Evolutionary conservation across 2,113 vertebrate species (phyloP).

Genomic region (Neogale vison): DNA sequence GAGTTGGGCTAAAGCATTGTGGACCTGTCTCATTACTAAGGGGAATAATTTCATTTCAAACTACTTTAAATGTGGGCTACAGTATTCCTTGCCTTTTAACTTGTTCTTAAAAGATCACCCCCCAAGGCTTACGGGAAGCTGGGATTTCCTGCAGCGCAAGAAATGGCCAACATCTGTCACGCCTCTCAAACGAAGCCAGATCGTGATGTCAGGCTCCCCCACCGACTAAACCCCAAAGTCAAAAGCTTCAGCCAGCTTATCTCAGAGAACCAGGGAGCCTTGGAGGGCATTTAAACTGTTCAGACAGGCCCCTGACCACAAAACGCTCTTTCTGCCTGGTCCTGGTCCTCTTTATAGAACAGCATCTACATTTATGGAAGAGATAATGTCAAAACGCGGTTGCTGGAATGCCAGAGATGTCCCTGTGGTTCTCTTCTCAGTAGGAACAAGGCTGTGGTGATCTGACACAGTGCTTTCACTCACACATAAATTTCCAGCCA

Average conservation of each 20-base stretch:
- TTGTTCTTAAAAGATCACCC: constrained; percentile 60
- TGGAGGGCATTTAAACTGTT: neutral
- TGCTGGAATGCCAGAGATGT: neutral
- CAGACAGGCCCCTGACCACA: neutral
- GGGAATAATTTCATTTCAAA: neutral
- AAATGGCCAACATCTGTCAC: constrained; percentile 57
- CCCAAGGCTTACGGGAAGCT: constrained; percentile 52
- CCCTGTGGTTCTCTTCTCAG: neutral
- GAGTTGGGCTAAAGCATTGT: neutral
- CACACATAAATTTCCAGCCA: neutral
- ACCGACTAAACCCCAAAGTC: constrained; percentile 50
- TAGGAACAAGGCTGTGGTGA: neutral
- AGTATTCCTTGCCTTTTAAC: neutral
- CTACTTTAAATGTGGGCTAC: neutral
- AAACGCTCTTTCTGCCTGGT: no score
- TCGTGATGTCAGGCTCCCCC: constrained; percentile 26
- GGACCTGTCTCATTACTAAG: neutral
- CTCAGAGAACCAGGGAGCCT: constrained; percentile 26
- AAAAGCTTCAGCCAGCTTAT: constrained; percentile 68
- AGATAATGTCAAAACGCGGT: neutral
- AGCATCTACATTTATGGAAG: neutral
- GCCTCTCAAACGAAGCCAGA: constrained; percentile 58
- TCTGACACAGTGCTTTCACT: neutral
- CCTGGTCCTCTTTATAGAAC: neutral
- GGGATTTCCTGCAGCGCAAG: constrained; percentile 8